These are phyloP conservation scores for Toxonevra muliebris DNA, from an alignment of 2,888 invertebrate species.

Conservation along the genomic window DNA sequence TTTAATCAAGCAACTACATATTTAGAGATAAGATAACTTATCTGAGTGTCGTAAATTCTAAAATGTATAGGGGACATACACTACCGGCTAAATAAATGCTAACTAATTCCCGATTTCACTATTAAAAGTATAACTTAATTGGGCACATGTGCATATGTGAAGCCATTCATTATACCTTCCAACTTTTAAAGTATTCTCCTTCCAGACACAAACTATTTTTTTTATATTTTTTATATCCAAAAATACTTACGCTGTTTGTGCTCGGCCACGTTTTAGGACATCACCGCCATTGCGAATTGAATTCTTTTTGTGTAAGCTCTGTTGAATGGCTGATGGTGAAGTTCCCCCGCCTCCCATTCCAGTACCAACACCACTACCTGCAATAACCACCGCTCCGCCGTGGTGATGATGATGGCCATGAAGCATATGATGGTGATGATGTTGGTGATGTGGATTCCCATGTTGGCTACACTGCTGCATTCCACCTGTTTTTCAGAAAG, in stretches of 20 bases:
- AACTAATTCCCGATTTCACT: no score
- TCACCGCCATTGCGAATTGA: constrained; percentile 72
- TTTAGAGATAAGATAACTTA: constrained; percentile 11
- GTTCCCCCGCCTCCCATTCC: constrained; percentile 51
- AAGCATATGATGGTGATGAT: constrained; percentile 55
- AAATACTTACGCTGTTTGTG: constrained; percentile 74
- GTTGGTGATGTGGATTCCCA: constrained; percentile 44
- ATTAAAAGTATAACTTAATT: no score
- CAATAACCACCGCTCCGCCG: constrained; percentile 63
- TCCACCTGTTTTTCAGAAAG: constrained; percentile 37
- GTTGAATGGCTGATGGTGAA: constrained; percentile 54
- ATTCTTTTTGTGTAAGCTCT: constrained; percentile 72
- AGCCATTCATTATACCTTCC: no score
- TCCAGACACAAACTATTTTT: not conserved
- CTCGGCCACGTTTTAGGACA: constrained; percentile 73
- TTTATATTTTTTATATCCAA: not conserved
- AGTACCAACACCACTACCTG: constrained; percentile 61
- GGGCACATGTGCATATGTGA: no score
- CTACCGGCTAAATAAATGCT: not conserved
- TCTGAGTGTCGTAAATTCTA: constrained; percentile 1
- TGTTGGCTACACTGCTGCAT: constrained; percentile 46
- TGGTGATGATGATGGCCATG: constrained; percentile 58
- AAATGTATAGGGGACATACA: not conserved
- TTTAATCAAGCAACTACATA: not conserved
- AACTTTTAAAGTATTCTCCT: no score